Evolutionary conservation across 2,888 invertebrate genomes (phyloP), one percentile per base, ranked within the genome.

Genomic region (Agrilus cyanescens): DNA sequence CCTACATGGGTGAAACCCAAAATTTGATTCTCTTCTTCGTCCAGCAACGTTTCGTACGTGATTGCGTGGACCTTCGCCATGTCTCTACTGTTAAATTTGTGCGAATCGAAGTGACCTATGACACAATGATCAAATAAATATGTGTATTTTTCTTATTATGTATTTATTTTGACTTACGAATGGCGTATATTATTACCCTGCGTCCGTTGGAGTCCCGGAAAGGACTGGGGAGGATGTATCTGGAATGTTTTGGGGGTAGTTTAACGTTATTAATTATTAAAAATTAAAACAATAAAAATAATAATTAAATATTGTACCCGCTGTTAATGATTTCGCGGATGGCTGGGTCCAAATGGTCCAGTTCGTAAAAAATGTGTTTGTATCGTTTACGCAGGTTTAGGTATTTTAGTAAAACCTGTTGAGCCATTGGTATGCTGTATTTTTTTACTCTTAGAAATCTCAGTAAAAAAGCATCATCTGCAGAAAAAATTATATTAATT

Each of bases 361-460:
- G 61, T 38, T 79, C 74, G 49, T 66, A 65, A 52, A 78, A 78
- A 57, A 77, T 71, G 51, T 78, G 72, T 8, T 75, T 78, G 58
- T 83, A 82, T 40, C 75, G 78, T 58, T 78, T 78, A 46, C 84
- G 70, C 37, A 85, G 70, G 55, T 80, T 83, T 46, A 88, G 67
- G 61, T 86, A 88, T 59, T 87, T 86, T 14, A 87, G 69, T 32
- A 88, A 60, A 36, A 78, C 77, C 58, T 84, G 84, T 60, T 86
- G 80, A 0, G 86, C 82, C 78, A 84, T 80, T 2, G 80, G 81
- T 29, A 87, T 71, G 57, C 83, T 83, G 69, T 76, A 87, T 62
- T 85, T 87, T 60, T 83, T 84, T 47, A 79, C 78, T 2, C 86
- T 74, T 45, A 87, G 68, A 59, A 86, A 87, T 38, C 85, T 71